These are phyloP conservation scores for Agrochola circellaris DNA, from an alignment of 2,888 invertebrate species.

Conservation along the genomic window DNA sequence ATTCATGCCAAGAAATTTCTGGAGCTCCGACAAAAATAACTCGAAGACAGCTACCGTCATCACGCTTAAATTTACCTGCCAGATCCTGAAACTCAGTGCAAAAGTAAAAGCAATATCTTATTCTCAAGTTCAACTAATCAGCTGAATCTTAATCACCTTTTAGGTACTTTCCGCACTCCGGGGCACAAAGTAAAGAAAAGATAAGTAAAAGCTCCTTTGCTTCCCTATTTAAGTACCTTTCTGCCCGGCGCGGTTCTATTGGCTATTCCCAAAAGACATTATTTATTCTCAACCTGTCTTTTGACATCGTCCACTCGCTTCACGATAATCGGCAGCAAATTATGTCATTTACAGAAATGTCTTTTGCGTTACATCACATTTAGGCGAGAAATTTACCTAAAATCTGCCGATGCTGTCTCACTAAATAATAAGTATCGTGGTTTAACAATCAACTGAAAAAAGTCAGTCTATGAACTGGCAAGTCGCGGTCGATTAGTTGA, in stretches of 20 bases:
- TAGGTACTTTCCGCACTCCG: constrained; percentile 70
- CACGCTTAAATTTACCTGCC: constrained; percentile 61
- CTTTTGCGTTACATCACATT: background rate
- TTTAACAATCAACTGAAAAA: background rate
- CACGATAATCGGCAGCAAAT: constrained; percentile 54
- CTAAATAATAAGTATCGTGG: background rate
- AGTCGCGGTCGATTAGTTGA: background rate
- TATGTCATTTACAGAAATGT: constrained; percentile 43
- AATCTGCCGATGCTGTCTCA: background rate
- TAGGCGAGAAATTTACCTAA: background rate
- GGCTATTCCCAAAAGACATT: constrained; percentile 71
- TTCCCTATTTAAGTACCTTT: constrained; percentile 68
- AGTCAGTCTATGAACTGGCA: background rate
- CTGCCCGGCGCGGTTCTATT: constrained; percentile 64
- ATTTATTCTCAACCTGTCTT: constrained; percentile 71
- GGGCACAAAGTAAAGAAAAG: constrained; percentile 73
- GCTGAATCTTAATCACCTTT: constrained; percentile 79
- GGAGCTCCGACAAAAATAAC: constrained; percentile 44
- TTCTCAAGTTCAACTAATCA: constrained; percentile 76
- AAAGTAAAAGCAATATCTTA: constrained; percentile 75
- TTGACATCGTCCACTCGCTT: constrained; percentile 64
- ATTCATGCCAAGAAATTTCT: constrained; percentile 23
- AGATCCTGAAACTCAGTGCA: constrained; percentile 44
- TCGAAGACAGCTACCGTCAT: constrained; percentile 59
- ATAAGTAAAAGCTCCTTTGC: constrained; percentile 72